Percentiles rank a stretch among this genome's conserved stretches.
phyloP scores from a whole-genome alignment of 2,888 invertebrate genomes.

The Torymus tubicola region DNA sequence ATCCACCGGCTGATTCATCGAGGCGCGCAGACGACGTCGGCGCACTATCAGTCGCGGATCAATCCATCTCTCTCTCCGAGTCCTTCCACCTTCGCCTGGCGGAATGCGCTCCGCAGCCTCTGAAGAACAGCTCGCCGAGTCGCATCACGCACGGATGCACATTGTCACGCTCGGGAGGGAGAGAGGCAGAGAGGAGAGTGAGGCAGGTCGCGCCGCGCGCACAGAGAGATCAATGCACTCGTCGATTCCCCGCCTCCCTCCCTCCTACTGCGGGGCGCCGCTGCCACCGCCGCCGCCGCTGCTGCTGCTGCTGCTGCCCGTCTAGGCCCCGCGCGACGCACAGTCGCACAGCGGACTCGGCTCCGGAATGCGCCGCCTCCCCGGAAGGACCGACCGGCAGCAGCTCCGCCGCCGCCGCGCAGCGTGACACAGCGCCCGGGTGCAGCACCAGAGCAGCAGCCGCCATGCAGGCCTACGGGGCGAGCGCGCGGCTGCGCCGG shows the following conservation, averaged over 20 bases:
- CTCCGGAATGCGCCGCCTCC: background rate
- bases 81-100: too few relatives aligned
- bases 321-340: background rate
- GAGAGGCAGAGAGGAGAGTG: background rate
- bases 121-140: background rate
- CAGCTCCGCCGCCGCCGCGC: too few relatives aligned
- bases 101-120: background rate
- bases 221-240: conserved; percentile 69
- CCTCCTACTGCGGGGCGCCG: conserved; percentile 33
- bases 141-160: background rate
- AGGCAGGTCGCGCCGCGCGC: conserved; percentile 67
- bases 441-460: too few relatives aligned
- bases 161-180: too few relatives aligned
- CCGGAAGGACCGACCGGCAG: background rate
- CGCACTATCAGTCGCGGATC: too few relatives aligned
- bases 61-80: too few relatives aligned
- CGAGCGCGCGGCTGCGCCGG: too few relatives aligned
- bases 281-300: too few relatives aligned
- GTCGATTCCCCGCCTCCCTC: conserved; percentile 47
- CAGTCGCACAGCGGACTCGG: background rate
- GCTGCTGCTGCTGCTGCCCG: background rate
- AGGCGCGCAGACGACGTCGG: background rate
- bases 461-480: too few relatives aligned
- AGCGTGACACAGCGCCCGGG: too few relatives aligned
- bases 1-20: conserved; percentile 16